A percentile compares a stretch with the other conserved stretches of the same genome.
These are phyloP conservation scores for Egretta garzetta DNA, from an alignment of 2,113 vertebrate species.

Conservation along the genomic window DNA sequence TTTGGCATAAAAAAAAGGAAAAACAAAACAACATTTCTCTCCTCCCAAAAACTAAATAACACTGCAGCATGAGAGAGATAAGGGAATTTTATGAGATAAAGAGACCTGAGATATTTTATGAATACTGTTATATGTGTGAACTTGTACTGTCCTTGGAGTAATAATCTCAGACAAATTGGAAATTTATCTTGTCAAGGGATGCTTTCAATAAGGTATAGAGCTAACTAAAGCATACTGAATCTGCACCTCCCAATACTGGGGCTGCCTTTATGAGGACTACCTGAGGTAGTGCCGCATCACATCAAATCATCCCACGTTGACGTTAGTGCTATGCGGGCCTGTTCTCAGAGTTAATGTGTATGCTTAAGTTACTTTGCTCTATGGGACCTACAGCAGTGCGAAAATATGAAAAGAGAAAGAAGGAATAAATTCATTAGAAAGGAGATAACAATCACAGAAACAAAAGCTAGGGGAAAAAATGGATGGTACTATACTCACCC, in stretches of 20 bases:
- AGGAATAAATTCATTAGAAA: background rate
- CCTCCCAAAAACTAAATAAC: background rate
- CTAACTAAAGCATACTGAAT: background rate
- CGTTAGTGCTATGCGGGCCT: rapidly evolving
- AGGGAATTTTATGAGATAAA: background rate
- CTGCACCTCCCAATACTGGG: background rate
- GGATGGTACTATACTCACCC: background rate
- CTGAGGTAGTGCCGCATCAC: background rate
- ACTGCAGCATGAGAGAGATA: background rate
- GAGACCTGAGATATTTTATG: background rate
- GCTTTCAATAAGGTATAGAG: background rate
- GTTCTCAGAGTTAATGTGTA: background rate
- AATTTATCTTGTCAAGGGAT: background rate
- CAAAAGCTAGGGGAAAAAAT: background rate
- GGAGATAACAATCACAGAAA: background rate
- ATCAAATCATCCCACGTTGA: background rate
- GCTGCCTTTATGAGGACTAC: background rate
- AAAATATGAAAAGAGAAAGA: background rate
- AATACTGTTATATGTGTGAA: background rate
- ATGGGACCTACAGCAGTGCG: background rate
- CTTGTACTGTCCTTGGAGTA: background rate
- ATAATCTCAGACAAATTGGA: background rate
- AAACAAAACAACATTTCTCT: background rate
- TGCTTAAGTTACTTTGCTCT: background rate
- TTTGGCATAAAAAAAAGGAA: background rate